phyloP scores from a whole-genome alignment of 2,888 invertebrate genomes.

The Amiota communis region DNA sequence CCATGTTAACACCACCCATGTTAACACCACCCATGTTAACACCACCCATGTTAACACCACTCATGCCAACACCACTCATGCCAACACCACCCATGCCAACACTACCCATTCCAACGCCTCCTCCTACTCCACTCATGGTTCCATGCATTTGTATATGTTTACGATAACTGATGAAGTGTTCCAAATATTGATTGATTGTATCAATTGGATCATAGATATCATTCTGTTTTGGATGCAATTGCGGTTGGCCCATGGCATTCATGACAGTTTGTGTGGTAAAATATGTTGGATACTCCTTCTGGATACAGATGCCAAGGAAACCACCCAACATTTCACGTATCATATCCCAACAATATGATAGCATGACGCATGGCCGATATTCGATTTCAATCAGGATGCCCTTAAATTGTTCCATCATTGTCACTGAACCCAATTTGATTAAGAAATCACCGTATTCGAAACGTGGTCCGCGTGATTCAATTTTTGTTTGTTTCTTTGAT shows the following conservation, averaged over 20 bases:
- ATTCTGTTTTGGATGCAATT: slow-evolving; percentile 69
- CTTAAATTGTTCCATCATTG: slow-evolving; percentile 93
- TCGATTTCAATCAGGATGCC: slow-evolving; percentile 95
- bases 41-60: too few relatives aligned
- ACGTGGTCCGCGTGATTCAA: slow-evolving; percentile 90
- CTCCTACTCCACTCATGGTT: slow-evolving; percentile 39
- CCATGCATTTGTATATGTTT: slow-evolving; percentile 76
- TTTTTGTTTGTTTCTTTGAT: slow-evolving; percentile 89
- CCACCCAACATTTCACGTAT: slow-evolving; percentile 94
- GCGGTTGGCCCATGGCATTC: slow-evolving; percentile 68
- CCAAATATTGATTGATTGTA: slow-evolving; percentile 94
- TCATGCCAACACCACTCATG: slow-evolving; percentile 41
- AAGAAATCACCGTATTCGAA: slow-evolving; percentile 94
- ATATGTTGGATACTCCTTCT: slow-evolving; percentile 82
- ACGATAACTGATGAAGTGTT: slow-evolving; percentile 91
- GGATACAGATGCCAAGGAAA: slow-evolving; percentile 85
- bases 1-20: slow-evolving; percentile 30
- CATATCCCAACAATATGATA: slow-evolving; percentile 91
- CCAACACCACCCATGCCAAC: slow-evolving; percentile 34
- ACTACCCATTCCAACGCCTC: slow-evolving; percentile 16
- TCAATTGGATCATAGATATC: slow-evolving; percentile 87
- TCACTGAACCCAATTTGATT: slow-evolving; percentile 93
- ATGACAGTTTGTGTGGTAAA: slow-evolving; percentile 68
- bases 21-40: slow-evolving; percentile 28
- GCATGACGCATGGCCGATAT: slow-evolving; percentile 91